Evolutionary conservation across 2,113 vertebrate genomes (phyloP).

Genomic region (Saccopteryx leptura): DNA sequence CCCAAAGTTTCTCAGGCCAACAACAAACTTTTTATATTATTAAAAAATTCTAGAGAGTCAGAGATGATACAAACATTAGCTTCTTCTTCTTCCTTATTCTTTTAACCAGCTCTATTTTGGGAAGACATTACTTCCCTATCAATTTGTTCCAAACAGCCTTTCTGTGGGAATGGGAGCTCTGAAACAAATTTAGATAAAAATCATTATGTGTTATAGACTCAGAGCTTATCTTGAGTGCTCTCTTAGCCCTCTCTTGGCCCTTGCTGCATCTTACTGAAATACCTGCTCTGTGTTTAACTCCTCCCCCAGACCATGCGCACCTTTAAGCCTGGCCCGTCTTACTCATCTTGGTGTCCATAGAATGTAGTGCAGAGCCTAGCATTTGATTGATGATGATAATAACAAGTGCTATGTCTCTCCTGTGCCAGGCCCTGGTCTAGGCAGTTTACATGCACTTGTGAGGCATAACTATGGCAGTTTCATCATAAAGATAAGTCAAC

Average conservation of each 20-base stretch:
- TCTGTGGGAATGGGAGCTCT: slow-evolving; percentile 23
- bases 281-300: neutral
- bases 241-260: neutral
- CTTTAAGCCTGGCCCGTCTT: neutral
- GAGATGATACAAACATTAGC: slow-evolving; percentile 10
- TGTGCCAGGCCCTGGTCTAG: neutral
- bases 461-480: neutral
- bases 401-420: neutral
- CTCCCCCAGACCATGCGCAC: neutral
- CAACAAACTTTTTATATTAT: neutral
- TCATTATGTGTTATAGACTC: neutral
- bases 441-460: neutral
- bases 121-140: neutral
- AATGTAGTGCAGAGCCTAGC: neutral
- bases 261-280: neutral
- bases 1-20: slow-evolving; percentile 5
- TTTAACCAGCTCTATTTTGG: neutral
- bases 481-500: neutral
- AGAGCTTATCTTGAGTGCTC: neutral
- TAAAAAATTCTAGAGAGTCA: neutral
- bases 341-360: neutral
- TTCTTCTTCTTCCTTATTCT: neutral
- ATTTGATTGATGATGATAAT: neutral
- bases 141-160: slow-evolving; percentile 15
- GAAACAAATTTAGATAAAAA: neutral